Base-by-base conservation (phyloP, 1,140 invertebrate genomes). In the Drosophila persimilis region DNA sequence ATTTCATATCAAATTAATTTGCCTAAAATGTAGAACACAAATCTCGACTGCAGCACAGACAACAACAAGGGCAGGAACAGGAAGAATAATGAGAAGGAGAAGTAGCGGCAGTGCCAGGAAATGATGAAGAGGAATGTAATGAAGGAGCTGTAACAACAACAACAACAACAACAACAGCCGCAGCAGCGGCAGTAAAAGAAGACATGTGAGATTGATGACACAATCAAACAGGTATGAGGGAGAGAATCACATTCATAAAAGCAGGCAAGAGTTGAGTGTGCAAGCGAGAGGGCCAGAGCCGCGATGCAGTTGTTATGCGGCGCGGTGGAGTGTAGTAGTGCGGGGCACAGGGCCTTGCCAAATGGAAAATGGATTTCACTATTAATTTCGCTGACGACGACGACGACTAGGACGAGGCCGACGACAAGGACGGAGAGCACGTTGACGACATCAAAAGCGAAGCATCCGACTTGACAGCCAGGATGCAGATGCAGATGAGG, bases 291-390 rank as follows among this genome's bases (percentile, higher is more conserved):
- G 48, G 1, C 0, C 13, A 45, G 47, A 24, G 22, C 13, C 31
- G 58, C 54, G 51, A 13, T 26, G 52, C 35, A 39, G 35, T 39
- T 39, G 35, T 39, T 39, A 39, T 39, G 35, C 11, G 11, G 35
- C 35, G 35, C 35, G 2, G 11, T 39, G 11, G 11, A 39, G 35
- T 20, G 20, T 20, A 20, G 20, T 20, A 2, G 20, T 39, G 52
- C 50, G 48, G 29, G 41, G 29, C 39, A 44, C 50, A 43, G 60
- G 41, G 35, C 35, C 35, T 63, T 75, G 76, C 72, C 59, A 76
- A 79, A 79, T 62, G 54, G 76, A 73, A 84, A 81, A 86, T 88
- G 83, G 83, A 86, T 86, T 86, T 86, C 83, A 65, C 74, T 86
- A 88, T 86, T 86, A 88, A 86, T 86, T 86, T 86, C 74, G 74